Percentiles rank a stretch among this genome's conserved stretches.
phyloP scores from a whole-genome alignment of 1,140 invertebrate genomes.

The Drosophila littoralis region DNA sequence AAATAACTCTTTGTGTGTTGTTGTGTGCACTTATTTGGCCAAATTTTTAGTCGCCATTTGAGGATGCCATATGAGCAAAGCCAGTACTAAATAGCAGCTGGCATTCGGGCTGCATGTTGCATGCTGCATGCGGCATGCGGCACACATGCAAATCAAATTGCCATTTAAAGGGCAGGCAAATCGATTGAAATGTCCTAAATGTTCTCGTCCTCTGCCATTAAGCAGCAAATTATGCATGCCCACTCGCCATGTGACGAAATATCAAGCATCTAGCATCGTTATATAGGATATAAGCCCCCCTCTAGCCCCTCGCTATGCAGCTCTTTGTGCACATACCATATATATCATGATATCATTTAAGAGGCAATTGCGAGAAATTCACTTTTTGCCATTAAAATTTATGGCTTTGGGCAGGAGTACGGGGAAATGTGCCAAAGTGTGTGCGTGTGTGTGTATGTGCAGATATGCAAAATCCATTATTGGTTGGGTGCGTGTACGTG shows the following conservation, averaged over 20 bases:
- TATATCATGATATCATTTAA: slow-evolving; percentile 33
- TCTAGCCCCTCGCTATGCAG: background rate
- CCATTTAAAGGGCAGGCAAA: slow-evolving; percentile 25
- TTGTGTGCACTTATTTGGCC: slow-evolving; percentile 3
- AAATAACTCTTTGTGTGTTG: slow-evolving; percentile 15
- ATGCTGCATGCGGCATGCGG: background rate
- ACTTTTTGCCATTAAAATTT: slow-evolving; percentile 79
- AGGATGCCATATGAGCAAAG: background rate
- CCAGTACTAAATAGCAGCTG: background rate
- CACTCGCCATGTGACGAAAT: slow-evolving; percentile 65
- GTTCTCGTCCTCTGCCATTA: slow-evolving; percentile 55
- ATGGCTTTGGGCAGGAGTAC: slow-evolving; percentile 34
- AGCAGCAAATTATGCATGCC: slow-evolving; percentile 78
- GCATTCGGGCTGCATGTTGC: slow-evolving; percentile 8
- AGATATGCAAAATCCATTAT: slow-evolving; percentile 3
- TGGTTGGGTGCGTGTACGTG: slow-evolving; percentile 20
- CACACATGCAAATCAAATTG: slow-evolving; percentile 63
- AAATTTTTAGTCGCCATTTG: background rate
- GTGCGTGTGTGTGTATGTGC: background rate
- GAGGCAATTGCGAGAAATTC: slow-evolving; percentile 57
- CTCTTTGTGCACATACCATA: background rate
- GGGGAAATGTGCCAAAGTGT: slow-evolving; percentile 39
- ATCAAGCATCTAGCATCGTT: slow-evolving; percentile 42
- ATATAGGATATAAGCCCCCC: background rate
- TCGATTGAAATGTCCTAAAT: slow-evolving; percentile 42